Conservation (phyloP, 2,113 vertebrate genomes). For the Vidua macroura region DNA sequence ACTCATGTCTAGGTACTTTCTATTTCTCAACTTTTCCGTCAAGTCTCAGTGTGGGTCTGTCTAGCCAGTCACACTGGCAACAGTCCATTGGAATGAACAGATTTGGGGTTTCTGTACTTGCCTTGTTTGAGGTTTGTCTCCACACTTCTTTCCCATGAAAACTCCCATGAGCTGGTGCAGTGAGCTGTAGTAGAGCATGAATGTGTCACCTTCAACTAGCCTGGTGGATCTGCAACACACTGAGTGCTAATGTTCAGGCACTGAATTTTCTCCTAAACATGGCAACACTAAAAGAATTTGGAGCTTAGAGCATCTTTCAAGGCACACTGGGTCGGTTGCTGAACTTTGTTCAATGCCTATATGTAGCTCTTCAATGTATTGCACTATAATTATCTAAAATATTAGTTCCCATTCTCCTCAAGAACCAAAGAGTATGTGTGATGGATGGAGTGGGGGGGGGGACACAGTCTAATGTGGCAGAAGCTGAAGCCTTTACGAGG, state of each 20-base stretch:
- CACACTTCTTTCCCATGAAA: background rate
- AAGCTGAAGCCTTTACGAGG: background rate
- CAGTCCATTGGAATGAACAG: background rate
- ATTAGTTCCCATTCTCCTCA: background rate
- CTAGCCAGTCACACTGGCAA: background rate
- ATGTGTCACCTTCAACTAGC: too few species aligned
- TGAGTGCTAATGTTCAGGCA: background rate
- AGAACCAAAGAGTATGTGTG: background rate
- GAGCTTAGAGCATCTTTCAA: background rate
- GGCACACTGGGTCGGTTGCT: background rate
- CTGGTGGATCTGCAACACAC: background rate
- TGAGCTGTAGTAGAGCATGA: background rate
- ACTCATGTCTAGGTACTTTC: background rate
- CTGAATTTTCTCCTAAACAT: background rate
- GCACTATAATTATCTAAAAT: background rate
- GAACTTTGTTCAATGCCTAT: background rate
- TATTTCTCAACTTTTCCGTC: background rate
- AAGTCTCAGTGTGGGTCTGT: background rate
- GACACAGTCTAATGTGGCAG: background rate
- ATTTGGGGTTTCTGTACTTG: background rate
- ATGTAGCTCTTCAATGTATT: background rate
- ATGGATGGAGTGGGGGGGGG: rapidly evolving
- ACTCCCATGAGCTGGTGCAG: background rate
- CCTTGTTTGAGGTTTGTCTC: background rate
- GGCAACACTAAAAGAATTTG: background rate